A percentile compares a stretch with the other conserved stretches of the same genome.
phyloP scores from a whole-genome alignment of 2,888 invertebrate genomes.

The Parnassius orleans region DNA sequence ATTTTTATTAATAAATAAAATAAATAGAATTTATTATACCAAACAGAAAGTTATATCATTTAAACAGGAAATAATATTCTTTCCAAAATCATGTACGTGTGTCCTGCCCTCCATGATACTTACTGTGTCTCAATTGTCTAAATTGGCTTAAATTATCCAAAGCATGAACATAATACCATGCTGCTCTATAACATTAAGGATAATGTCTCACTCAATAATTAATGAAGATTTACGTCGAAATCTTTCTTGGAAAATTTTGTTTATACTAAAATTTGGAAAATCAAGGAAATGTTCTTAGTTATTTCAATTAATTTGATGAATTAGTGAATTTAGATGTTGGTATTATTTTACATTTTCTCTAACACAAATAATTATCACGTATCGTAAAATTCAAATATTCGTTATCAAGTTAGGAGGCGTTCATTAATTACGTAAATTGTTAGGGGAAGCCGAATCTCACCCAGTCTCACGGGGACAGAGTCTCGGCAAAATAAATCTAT shows the following conservation, averaged over 20 bases:
- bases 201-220: slow-evolving; percentile 38
- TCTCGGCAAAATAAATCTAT: too few species aligned
- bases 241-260: slow-evolving; percentile 26
- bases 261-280: too few species aligned
- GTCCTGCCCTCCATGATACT: slow-evolving; percentile 23
- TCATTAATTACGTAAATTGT: too few species aligned
- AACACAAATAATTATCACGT: too few species aligned
- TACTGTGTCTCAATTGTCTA: slow-evolving; percentile 62
- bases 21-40: not conserved
- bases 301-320: too few species aligned
- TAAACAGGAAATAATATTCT: slow-evolving; percentile 22
- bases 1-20: not conserved
- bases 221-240: slow-evolving; percentile 26
- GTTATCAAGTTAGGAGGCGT: too few species aligned
- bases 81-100: slow-evolving; percentile 23
- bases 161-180: slow-evolving; percentile 42
- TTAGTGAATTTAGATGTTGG: too few species aligned
- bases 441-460: too few species aligned
- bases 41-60: slow-evolving; percentile 7
- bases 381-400: too few species aligned
- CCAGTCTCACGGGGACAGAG: too few species aligned
- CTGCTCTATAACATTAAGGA: slow-evolving; percentile 52
- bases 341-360: too few species aligned
- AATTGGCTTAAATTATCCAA: slow-evolving; percentile 66
- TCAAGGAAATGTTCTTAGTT: too few species aligned